Percentiles rank a stretch among this genome's conserved stretches.
phyloP scores from a whole-genome alignment of 2,113 vertebrate genomes.

The Lagopus muta region DNA sequence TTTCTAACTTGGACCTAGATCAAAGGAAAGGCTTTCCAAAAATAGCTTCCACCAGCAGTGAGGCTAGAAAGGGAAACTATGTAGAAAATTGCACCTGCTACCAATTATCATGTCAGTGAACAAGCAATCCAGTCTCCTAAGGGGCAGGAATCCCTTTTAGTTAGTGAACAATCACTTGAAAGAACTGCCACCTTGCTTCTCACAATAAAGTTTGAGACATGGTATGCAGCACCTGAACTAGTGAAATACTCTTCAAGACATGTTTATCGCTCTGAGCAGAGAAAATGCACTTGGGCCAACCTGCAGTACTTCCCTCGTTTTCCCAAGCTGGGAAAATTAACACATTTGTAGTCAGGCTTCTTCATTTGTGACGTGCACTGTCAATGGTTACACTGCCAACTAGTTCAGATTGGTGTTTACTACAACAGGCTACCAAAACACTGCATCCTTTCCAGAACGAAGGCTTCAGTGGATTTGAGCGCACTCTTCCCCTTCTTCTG shows the following conservation, averaged over 20 bases:
- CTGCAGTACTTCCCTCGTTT: background rate
- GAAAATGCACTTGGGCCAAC: constrained; percentile 61
- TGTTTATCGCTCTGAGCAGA: background rate
- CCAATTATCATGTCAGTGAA: background rate
- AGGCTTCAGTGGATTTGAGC: background rate
- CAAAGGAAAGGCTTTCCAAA: background rate
- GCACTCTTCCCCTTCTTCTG: background rate
- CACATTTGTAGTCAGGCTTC: background rate
- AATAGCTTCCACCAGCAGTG: background rate
- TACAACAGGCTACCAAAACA: background rate
- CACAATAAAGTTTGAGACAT: background rate
- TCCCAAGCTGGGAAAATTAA: background rate
- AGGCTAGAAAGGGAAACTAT: background rate
- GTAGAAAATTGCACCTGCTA: background rate
- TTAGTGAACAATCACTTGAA: background rate
- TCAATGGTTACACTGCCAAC: background rate
- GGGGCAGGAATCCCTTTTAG: background rate
- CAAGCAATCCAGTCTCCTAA: background rate
- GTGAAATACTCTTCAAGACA: background rate
- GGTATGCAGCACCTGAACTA: background rate
- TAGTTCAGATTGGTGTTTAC: background rate
- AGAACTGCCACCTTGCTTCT: background rate
- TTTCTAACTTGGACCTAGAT: background rate
- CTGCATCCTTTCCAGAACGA: background rate
- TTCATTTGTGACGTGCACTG: background rate